These are phyloP conservation scores for Cirrhinus mrigala DNA, from an alignment of 2,797 vertebrate genomes.

Conservation along the genomic window DNA sequence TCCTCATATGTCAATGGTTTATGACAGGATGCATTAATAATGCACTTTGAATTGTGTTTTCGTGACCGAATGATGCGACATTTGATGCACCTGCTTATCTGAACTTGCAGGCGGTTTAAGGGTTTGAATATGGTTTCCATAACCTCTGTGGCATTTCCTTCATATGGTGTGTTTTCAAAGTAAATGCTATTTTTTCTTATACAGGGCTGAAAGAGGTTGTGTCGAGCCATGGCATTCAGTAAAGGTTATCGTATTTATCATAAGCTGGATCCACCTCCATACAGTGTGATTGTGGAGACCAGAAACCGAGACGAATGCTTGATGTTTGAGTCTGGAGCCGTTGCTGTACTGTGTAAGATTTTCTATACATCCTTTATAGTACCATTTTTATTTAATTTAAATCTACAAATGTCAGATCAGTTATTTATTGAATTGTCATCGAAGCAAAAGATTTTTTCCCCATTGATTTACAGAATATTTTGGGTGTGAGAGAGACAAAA, in stretches of 20 bases:
- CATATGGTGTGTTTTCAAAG: background rate
- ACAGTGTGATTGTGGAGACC: conserved; percentile 95
- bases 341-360: conserved; percentile 94
- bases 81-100: conserved; percentile 16
- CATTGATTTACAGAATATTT: background rate
- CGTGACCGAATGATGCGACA: background rate
- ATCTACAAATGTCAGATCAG: background rate
- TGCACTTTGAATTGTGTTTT: conserved; percentile 8
- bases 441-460: background rate
- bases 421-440: background rate
- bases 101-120: conserved; percentile 5
- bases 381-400: background rate
- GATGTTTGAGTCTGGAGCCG: conserved; percentile 97
- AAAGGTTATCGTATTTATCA: conserved; percentile 98
- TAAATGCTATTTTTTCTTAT: conserved; percentile 40
- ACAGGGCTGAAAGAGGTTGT: conserved; percentile 68
- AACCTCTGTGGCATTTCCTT: conserved; percentile 2
- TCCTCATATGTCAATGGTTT: background rate
- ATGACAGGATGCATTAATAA: conserved; percentile 9
- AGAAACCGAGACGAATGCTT: conserved; percentile 94
- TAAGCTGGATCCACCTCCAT: conserved; percentile 94
- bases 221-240: conserved; percentile 93
- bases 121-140: background rate
- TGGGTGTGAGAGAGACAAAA: background rate
- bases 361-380: background rate